Evolutionary conservation across 2,113 vertebrate genomes (phyloP), one percentile per base, ranked within the genome.

Genomic region (Pelodiscus sinensis): DNA sequence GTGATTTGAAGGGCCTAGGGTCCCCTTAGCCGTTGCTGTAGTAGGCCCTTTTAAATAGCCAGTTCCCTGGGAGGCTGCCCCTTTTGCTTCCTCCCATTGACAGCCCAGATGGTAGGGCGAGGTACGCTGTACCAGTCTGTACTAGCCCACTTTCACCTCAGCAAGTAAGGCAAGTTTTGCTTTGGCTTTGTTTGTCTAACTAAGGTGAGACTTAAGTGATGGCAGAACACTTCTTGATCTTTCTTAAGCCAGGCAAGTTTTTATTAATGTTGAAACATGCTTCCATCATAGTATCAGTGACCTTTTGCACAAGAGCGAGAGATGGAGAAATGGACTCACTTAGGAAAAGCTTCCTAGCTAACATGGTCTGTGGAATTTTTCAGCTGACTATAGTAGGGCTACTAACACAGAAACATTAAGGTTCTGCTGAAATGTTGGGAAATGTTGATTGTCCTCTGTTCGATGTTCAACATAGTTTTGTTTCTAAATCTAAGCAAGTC

Each of bases 111-210:
- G 52, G 52, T 54, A 54, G 52, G 14, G 52, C 44, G 44, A 44
- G 44, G 52, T 54, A 54, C 14, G 8, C 52, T 54, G 10, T 54
- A 10, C 52, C 52, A 54, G 52, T 14, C 52, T 54, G 52, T 54
- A 54, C 52, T 54, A 54, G 8, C 52, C 52, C 52, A 54, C 52
- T 54, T 54, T 54, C 52, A 54, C 52, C 52, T 54, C 52, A 12
- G 52, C 52, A 54, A 54, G 77, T 88, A 95, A 96, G 96, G 91
- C 84, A 84, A 68, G 82, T 90, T 97, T 95, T 91, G 89, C 91
- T 89, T 88, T 54, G 55, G 84, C 95, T 85, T 15, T 92, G 31
- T 90, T 89, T 88, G 27, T 86, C 83, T 77, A 65, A 92, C 85
- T 62, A 81, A 85, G 35, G 54, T 60, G 94, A 65, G 88, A 94